These are phyloP conservation scores for Hylia prasina DNA, from an alignment of 2,113 vertebrate genomes.

Conservation along the genomic window DNA sequence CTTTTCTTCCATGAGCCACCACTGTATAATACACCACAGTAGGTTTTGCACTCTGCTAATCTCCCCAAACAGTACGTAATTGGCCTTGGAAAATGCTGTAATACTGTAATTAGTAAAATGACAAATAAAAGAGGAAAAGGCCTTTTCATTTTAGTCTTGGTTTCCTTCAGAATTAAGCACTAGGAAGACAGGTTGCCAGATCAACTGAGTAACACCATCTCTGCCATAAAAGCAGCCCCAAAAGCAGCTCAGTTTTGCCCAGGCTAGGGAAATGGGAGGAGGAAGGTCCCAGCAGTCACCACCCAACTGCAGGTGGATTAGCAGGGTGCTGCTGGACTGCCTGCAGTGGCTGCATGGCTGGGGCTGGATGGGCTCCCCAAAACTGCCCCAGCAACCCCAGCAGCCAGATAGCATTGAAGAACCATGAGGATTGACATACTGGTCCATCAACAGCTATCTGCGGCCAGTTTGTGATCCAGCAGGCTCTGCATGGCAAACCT, in stretches of 20 bases:
- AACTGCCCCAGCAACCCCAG: neutral
- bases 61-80: slow-evolving; percentile 51
- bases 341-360: neutral
- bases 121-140: slow-evolving; percentile 52
- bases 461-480: neutral
- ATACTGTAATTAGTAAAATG: slow-evolving; percentile 68
- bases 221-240: neutral
- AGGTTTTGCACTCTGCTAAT: slow-evolving; percentile 53
- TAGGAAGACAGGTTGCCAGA: neutral
- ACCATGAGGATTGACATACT: neutral
- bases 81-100: slow-evolving; percentile 66
- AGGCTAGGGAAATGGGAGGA: neutral
- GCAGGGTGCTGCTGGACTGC: neutral
- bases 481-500: neutral
- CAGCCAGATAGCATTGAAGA: neutral
- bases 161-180: slow-evolving; percentile 25
- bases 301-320: neutral
- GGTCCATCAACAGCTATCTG: neutral
- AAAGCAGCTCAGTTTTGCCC: neutral
- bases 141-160: slow-evolving; percentile 1
- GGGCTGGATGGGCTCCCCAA: neutral
- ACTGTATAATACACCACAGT: slow-evolving; percentile 32
- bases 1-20: slow-evolving; percentile 25
- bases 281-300: fast-evolving
- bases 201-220: neutral